Conservation (phyloP, 1,140 invertebrate genomes). For the Portunus trituberculatus region DNA sequence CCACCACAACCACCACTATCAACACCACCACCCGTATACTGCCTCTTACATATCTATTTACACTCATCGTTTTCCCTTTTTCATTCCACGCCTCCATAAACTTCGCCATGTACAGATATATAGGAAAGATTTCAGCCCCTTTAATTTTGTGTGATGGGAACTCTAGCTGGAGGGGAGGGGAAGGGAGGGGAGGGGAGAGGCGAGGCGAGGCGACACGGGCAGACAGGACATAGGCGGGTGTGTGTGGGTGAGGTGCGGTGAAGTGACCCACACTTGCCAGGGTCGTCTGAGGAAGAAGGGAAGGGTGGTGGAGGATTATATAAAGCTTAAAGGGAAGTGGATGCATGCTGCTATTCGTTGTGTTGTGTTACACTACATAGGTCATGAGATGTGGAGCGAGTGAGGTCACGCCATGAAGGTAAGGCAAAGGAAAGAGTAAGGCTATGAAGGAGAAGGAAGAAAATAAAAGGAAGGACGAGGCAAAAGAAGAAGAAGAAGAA, state of each 20-base stretch:
- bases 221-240: no score
- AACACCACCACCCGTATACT: not conserved
- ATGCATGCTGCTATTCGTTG: not conserved
- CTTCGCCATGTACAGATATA: not conserved
- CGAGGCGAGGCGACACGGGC: not conserved
- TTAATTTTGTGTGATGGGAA: not conserved
- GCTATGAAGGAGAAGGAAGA: not conserved
- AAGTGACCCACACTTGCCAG: no score
- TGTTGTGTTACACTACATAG: not conserved
- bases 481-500: not conserved
- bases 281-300: not conserved
- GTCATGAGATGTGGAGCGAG: not conserved
- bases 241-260: no score
- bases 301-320: not conserved
- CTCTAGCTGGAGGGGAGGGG: not conserved
- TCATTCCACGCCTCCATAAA: not conserved
- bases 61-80: not conserved
- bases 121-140: not conserved
- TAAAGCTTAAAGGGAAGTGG: not conserved
- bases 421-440: not conserved
- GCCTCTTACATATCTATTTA: constrained; percentile 12
- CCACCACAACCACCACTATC: not conserved
- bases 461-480: not conserved
- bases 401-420: no score
- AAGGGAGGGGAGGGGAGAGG: not conserved